Base-by-base conservation (phyloP, 92 coral and sea anemone genomes). In the Palythoa grandis region DNA sequence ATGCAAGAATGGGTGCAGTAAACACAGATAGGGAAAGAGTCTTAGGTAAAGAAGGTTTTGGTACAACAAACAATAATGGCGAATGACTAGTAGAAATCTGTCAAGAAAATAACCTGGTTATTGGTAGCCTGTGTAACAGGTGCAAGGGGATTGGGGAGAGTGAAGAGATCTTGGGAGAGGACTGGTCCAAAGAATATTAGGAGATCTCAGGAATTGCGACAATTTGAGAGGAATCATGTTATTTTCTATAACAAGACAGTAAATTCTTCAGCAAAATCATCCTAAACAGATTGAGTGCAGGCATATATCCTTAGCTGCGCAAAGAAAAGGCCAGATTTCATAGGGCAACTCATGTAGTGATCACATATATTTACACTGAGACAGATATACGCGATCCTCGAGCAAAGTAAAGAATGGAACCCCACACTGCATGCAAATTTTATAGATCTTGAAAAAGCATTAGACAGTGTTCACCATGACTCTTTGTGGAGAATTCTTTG, bases 161-260 rank as follows among this genome's bases (percentile, higher is more conserved):
- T n/a, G n/a, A n/a, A n/a, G n/a, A n/a, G n/a, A n/a, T n/a, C n/a
- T n/a, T n/a, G n/a, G n/a, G n/a, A 11, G 11, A 52, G 20, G 63
- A 61, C 22, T 78, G 70, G 70, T 17, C n/a, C n/a, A n/a, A 78
- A 78, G 52, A 78, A 78, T n/a, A n/a, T n/a, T n/a, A 56, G 72
- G 53, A 78, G 63, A 57, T 15, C 63, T 57, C n/a, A 15, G 15
- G n/a, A 57, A 57, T 57, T 57, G 15, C 17, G 3, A 57, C 15
- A 57, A 57, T 57, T 57, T 0, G 65, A 76, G 63, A 57, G 17
- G 13, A 57, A 10, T 10, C 15, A 19, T 57, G 16, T 57, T 57
- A 0, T 19, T 10, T 12, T 57, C 63, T 57, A 57, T 57, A 13
- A 68, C n/a, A n/a, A n/a, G n/a, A n/a, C n/a, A n/a, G 40, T 11